Evolutionary conservation across 2,113 vertebrate genomes (phyloP).

Genomic region (Hipposideros armiger): DNA sequence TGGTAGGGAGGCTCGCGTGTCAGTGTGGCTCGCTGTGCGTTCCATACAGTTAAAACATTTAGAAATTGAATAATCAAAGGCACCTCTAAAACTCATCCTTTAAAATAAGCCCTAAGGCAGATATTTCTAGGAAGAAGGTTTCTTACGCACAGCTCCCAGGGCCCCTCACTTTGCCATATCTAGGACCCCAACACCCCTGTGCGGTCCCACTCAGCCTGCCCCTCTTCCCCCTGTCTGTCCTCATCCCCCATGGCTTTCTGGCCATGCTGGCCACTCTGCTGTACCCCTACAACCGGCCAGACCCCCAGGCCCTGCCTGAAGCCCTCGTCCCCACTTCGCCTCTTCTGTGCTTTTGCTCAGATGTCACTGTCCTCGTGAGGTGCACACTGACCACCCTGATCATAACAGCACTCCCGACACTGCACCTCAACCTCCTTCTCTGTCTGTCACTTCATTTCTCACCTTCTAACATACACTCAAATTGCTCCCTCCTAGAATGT

Average conservation of each 20-base stretch:
- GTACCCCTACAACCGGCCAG: neutral
- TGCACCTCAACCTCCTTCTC: neutral
- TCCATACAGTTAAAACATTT: neutral
- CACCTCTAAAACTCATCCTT: neutral
- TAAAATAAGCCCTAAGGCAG: neutral
- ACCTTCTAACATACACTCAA: neutral
- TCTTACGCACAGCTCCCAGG: neutral
- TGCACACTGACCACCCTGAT: neutral
- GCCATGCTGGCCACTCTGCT: too few species aligned
- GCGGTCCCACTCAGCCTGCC: fast-evolving
- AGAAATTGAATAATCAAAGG: neutral
- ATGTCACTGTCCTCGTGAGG: neutral
- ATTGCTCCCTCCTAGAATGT: neutral
- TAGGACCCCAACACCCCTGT: fast-evolving
- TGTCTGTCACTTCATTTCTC: neutral
- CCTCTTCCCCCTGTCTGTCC: neutral
- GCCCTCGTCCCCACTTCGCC: neutral
- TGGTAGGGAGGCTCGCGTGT: fast-evolving
- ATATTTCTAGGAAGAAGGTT: neutral
- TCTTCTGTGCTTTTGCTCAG: neutral
- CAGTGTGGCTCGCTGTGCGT: neutral
- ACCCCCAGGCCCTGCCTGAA: fast-evolving
- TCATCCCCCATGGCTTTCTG: fast-evolving
- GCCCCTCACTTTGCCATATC: neutral
- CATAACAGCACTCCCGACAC: neutral